A percentile compares a stretch with the other conserved stretches of the same genome.
Evolutionary conservation across 2,113 vertebrate genomes (phyloP).

Genomic region (Pangasianodon gigas): DNA sequence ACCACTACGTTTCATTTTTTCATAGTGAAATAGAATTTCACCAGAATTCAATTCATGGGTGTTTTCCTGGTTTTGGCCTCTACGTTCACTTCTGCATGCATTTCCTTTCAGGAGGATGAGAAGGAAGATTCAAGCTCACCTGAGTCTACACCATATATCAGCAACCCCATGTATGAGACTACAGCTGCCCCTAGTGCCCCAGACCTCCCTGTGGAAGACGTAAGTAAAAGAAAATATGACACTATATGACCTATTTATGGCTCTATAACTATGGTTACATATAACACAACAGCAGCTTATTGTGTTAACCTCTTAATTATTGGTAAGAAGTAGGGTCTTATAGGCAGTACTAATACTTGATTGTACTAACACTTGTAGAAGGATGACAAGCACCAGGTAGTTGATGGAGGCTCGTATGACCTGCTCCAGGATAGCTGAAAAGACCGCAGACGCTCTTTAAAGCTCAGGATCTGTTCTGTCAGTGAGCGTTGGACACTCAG

Average conservation of each 20-base stretch:
- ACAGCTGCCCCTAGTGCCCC: conserved; percentile 28
- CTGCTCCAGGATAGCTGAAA: conserved; percentile 68
- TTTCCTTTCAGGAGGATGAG: conserved; percentile 59
- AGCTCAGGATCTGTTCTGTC: background rate
- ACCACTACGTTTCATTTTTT: background rate
- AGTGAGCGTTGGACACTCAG: background rate
- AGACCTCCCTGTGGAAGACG: conserved; percentile 41
- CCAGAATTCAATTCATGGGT: background rate
- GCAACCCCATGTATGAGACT: conserved; percentile 71
- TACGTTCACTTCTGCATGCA: background rate
- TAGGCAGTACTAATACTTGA: background rate
- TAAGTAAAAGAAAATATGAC: background rate
- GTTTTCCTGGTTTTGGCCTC: background rate
- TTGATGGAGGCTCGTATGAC: conserved; percentile 55
- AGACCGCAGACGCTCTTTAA: background rate
- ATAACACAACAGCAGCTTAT: background rate
- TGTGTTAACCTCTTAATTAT: background rate
- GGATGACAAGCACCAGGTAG: conserved; percentile 63
- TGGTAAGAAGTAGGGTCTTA: background rate
- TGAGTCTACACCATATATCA: conserved; percentile 59
- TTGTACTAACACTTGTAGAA: conserved; percentile 45
- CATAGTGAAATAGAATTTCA: background rate
- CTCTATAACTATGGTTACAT: no score
- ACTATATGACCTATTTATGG: no score
- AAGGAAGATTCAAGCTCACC: conserved; percentile 50